Conservation (phyloP, 2,888 invertebrate genomes). For the Octonoba sinensis region DNA sequence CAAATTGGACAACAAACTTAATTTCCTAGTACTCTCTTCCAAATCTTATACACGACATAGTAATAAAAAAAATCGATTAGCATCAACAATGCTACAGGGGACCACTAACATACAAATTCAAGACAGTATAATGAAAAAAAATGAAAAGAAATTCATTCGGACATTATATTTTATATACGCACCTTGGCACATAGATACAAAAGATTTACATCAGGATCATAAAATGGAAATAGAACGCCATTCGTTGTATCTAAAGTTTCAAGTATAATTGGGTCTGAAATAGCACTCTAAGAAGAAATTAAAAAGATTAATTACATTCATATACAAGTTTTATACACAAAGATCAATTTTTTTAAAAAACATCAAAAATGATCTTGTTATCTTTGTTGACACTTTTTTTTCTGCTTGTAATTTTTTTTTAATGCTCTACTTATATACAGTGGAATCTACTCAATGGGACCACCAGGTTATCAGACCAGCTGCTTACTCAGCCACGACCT, state of each 20-base stretch:
- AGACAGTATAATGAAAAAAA: not conserved
- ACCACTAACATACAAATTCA: not conserved
- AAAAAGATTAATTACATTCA: not conserved
- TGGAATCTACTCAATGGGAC: too few relatives aligned
- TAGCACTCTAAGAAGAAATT: conserved; percentile 68
- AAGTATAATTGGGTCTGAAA: conserved; percentile 70
- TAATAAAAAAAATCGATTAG: too few relatives aligned
- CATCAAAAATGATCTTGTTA: not conserved
- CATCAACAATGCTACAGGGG: too few relatives aligned
- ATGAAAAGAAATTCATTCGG: not conserved
- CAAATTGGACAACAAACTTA: too few relatives aligned
- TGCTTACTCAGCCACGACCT: too few relatives aligned
- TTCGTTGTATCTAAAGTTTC: conserved; percentile 75
- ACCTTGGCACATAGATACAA: conserved; percentile 82
- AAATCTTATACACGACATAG: too few relatives aligned
- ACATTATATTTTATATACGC: conserved; percentile 27
- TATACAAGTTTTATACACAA: not conserved
- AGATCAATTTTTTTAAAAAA: not conserved
- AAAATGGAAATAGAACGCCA: conserved; percentile 89
- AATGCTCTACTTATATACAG: too few relatives aligned
- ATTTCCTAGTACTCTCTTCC: too few relatives aligned
- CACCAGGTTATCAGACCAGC: too few relatives aligned
- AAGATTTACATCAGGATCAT: conserved; percentile 91
- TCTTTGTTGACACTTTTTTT: not conserved
- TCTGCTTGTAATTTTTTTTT: too few relatives aligned